These are phyloP conservation scores for Cryptoblepharus egeriae DNA, from an alignment of 2,797 vertebrate species.

Conservation along the genomic window DNA sequence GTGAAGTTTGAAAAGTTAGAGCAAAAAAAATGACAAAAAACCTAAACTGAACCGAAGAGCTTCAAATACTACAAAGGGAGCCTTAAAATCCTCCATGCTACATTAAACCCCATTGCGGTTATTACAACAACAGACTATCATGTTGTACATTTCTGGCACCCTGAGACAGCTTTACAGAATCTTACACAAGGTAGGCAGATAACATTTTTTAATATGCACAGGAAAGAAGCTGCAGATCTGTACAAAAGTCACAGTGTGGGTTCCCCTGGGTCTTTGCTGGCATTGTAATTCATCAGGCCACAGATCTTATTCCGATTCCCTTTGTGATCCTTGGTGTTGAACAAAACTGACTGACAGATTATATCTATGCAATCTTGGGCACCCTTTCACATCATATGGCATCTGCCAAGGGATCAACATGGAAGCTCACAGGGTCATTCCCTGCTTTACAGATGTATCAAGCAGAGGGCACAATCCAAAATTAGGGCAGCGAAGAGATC, in stretches of 20 bases:
- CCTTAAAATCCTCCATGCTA: background rate
- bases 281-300: slow-evolving; percentile 3
- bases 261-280: slow-evolving; percentile 24
- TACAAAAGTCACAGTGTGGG: slow-evolving; percentile 1
- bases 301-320: slow-evolving; percentile 18
- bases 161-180: slow-evolving; percentile 22
- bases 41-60: background rate
- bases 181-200: slow-evolving; percentile 20
- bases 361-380: background rate
- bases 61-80: slow-evolving; percentile 12
- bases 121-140: slow-evolving; percentile 5
- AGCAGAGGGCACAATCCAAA: too few species aligned
- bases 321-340: background rate
- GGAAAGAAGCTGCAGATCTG: slow-evolving; percentile 11
- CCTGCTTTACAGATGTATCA: too few species aligned
- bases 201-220: slow-evolving; percentile 36
- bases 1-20: slow-evolving; percentile 9
- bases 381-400: background rate
- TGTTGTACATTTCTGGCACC: slow-evolving; percentile 11
- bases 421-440: background rate
- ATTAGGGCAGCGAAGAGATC: too few species aligned
- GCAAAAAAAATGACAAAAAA: background rate
- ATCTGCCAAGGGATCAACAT: background rate
- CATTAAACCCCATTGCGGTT: slow-evolving; percentile 6
- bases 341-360: background rate